Evolutionary conservation across 2,113 vertebrate genomes (phyloP).

Genomic region (Phoenicopterus ruber): DNA sequence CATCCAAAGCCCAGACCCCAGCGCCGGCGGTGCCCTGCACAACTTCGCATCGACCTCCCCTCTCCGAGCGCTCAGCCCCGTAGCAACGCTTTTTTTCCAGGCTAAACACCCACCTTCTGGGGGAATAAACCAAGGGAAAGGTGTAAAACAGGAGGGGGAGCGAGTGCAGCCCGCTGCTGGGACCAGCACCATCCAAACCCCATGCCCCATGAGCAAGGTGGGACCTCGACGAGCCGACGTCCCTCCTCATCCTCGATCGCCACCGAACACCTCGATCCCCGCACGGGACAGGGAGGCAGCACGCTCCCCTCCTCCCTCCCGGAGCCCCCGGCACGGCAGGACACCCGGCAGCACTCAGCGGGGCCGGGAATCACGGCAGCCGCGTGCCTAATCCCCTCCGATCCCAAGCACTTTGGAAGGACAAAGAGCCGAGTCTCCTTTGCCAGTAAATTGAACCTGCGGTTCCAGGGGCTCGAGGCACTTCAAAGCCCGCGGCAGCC

Average conservation of each 20-base stretch:
- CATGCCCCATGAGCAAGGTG: fast-evolving
- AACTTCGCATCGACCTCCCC: background rate
- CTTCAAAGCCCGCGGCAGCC: conserved; percentile 41
- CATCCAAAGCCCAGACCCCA: background rate
- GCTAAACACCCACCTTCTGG: background rate
- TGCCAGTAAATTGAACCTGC: conserved; percentile 19
- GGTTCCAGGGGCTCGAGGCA: conserved; percentile 24
- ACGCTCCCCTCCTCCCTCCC: background rate
- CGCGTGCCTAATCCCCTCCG: background rate
- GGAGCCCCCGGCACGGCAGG: background rate
- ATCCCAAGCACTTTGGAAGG: background rate
- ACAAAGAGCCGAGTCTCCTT: conserved; percentile 9
- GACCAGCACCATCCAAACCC: background rate
- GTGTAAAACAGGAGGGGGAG: background rate
- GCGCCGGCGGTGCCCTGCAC: background rate
- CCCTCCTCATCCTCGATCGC: background rate
- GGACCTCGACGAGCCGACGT: fast-evolving
- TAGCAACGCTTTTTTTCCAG: background rate
- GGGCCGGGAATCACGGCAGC: background rate
- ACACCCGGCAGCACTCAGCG: background rate
- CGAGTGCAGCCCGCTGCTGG: fast-evolving
- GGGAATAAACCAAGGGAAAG: background rate
- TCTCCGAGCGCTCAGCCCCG: fast-evolving
- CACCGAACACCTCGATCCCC: fast-evolving
- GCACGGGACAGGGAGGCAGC: fast-evolving